phyloP scores from a whole-genome alignment of 2,113 vertebrate genomes.

The Nerophis ophidion region DNA sequence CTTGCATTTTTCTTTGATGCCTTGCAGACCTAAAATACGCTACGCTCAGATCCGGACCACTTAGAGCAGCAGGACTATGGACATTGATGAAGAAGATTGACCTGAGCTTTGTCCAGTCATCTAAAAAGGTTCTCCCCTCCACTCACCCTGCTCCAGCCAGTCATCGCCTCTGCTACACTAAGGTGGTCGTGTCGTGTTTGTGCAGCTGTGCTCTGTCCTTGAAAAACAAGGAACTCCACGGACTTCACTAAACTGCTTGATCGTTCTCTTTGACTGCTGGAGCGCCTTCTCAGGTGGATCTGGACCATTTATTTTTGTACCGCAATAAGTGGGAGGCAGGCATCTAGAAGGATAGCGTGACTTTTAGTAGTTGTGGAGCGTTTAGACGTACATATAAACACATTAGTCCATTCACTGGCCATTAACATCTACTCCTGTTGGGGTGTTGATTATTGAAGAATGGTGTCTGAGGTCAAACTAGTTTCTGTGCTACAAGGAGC shows the following conservation, averaged over 20 bases:
- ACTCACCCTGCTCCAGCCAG: not conserved
- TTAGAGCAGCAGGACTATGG: conserved; percentile 13
- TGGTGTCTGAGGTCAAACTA: no score
- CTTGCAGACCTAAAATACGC: conserved; percentile 53
- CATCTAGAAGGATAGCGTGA: not conserved
- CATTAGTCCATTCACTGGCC: no score
- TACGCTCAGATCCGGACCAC: conserved; percentile 57
- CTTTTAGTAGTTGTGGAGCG: no score
- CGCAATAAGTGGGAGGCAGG: not conserved
- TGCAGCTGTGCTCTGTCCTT: conserved; percentile 30
- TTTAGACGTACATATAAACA: no score
- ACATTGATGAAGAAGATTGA: not conserved
- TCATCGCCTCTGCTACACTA: conserved; percentile 27
- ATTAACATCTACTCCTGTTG: no score
- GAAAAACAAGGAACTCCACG: conserved; percentile 16
- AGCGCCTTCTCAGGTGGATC: not conserved
- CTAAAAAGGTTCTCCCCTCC: not conserved
- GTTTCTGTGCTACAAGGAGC: no score
- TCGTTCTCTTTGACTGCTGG: conserved; percentile 6
- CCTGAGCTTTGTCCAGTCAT: not conserved
- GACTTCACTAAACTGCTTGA: not conserved
- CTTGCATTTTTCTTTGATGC: not conserved
- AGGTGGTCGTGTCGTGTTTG: conserved; percentile 38
- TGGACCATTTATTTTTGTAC: conserved; percentile 5
- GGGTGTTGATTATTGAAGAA: no score